Evolutionary conservation across 2,888 invertebrate species (phyloP), one percentile per base, ranked within the genome.

Genomic region (Ochropleura plecta): DNA sequence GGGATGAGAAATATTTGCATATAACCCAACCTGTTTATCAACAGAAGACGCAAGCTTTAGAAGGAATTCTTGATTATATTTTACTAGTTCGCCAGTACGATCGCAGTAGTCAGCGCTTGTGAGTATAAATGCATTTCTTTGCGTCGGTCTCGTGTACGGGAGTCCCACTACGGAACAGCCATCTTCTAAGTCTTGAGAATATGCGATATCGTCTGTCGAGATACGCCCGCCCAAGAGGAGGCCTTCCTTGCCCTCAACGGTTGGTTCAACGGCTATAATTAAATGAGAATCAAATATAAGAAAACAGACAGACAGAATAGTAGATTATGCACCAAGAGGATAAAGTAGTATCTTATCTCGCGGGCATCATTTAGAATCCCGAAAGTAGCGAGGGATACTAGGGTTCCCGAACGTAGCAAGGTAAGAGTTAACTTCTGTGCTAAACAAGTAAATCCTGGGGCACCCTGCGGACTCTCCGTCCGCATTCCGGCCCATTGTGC

Each of bases 51-150:
- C 91, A 3, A 96, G 85, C 18, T 93, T 92, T 5, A 96, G 87
- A 60, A 96, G 90, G 81, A 96, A 96, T 81, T 96, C 96, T 84
- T 96, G 96, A 76, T 96, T 94, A 82, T 93, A 96, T 82, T 96
- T 96, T 48, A 96, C 86, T 3, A 82, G 70, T 88, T 96, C 96
- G 5, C 92, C 92, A 16, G 93, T 92, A 18, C 96, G 89, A 55
- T 95, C 88, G 78, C 96, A 96, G 83, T 96, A 95, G 80, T 96
- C 96, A 44, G 94, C 93, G 73, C 95, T 96, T 8, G 94, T 92
- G 65, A 96, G 91, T 6, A 94, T 88, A 78, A 96, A 96, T 3
- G 95, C 91, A 76, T 86, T 92, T 73, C 92, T 92, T 73, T 92
- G 92, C 0, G 88, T 81, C 0, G 95, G 95, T 9, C 79, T 73